Evolutionary conservation across 2,797 vertebrate species (phyloP).

Genomic region (Balearica regulorum): DNA sequence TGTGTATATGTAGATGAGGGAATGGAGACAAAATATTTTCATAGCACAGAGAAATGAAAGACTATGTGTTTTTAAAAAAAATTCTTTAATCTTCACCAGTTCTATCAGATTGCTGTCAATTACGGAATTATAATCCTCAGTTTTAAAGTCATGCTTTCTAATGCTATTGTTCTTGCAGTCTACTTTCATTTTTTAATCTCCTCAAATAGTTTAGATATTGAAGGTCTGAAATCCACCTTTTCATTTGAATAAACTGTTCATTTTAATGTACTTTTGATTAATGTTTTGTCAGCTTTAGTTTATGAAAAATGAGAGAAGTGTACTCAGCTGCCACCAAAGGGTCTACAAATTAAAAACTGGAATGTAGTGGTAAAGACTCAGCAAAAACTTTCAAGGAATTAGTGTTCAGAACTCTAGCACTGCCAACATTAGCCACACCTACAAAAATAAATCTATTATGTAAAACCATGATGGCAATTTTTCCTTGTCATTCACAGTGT

Average conservation of each 20-base stretch:
- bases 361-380: not conserved
- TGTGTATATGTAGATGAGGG: not conserved
- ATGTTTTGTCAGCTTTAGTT: not conserved
- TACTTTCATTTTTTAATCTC: not conserved
- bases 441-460: not conserved
- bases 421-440: not conserved
- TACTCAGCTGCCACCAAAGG: not conserved
- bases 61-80: not conserved
- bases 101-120: not conserved
- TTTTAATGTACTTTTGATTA: not conserved
- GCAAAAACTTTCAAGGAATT: not conserved
- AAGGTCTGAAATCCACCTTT: not conserved
- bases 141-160: not conserved
- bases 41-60: not conserved
- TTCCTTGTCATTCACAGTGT: not conserved
- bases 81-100: not conserved
- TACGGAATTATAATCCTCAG: not conserved
- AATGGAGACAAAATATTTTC: not conserved
- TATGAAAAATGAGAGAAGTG: not conserved
- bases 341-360: not conserved
- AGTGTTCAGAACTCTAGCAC: not conserved
- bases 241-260: not conserved
- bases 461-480: not conserved
- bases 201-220: not conserved
- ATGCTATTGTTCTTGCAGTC: not conserved